A percentile compares a stretch with the other conserved stretches of the same genome.
Evolutionary conservation across 1,140 invertebrate genomes (phyloP).

Genomic region (Trichogramma pretiosum): DNA sequence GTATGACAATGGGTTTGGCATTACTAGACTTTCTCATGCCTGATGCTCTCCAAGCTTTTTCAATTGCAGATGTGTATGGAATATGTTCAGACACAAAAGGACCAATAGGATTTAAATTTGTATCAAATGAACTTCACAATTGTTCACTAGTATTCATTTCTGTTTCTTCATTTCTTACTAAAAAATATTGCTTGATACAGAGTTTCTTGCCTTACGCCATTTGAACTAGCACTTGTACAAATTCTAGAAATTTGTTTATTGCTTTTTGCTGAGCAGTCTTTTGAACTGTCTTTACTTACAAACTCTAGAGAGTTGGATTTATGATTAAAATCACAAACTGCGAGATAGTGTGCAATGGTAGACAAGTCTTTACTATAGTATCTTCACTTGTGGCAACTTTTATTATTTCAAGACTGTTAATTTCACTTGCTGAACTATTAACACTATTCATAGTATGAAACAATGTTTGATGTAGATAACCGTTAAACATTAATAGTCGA

Average conservation of each 20-base stretch:
- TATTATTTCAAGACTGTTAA: conserved; percentile 26
- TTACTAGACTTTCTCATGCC: conserved; percentile 33
- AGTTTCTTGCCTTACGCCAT: conserved; percentile 37
- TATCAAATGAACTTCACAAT: conserved; percentile 32
- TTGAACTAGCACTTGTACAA: conserved; percentile 42
- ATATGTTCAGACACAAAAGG: conserved; percentile 32
- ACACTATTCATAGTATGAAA: conserved; percentile 55
- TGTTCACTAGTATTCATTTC: conserved; percentile 31
- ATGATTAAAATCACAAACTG: conserved; percentile 52
- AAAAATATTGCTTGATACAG: conserved; percentile 42
- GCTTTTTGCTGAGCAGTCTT: conserved; percentile 31
- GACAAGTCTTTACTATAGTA: no score
- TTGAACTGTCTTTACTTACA: conserved; percentile 31
- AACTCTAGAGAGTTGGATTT: conserved; percentile 27
- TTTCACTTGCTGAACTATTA: conserved; percentile 47
- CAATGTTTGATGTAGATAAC: no score
- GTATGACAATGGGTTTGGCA: conserved; percentile 38
- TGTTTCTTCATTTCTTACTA: conserved; percentile 37
- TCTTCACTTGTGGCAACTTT: conserved; percentile 26
- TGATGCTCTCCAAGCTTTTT: conserved; percentile 30
- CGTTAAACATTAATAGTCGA: no score
- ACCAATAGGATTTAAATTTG: conserved; percentile 38
- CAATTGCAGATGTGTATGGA: conserved; percentile 38
- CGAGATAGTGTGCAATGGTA: conserved; percentile 42
- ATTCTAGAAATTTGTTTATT: conserved; percentile 43